These are phyloP conservation scores for Catocala fraxini DNA, from an alignment of 2,888 invertebrate species.

Conservation along the genomic window DNA sequence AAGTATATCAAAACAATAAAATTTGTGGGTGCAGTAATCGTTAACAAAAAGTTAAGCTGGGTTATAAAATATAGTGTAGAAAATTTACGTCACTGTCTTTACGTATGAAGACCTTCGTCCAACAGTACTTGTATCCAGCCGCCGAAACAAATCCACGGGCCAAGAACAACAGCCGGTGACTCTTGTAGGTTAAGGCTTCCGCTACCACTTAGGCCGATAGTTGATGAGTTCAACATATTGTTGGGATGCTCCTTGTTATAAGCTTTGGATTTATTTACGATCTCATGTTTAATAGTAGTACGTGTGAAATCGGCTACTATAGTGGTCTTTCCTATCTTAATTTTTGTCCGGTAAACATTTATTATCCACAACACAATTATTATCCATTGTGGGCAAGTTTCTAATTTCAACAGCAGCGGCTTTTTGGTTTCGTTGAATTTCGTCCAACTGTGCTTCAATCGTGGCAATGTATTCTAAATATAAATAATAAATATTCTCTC, in stretches of 20 bases:
- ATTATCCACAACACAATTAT: too few relatives aligned
- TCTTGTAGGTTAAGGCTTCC: not conserved
- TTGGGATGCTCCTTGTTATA: not conserved
- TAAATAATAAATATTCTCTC: too few relatives aligned
- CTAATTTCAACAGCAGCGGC: not conserved
- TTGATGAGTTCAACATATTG: not conserved
- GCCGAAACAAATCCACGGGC: not conserved
- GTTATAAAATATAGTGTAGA: too few relatives aligned
- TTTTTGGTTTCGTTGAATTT: not conserved
- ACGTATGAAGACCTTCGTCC: conserved; percentile 1
- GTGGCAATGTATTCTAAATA: not conserved
- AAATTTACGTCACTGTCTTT: not conserved
- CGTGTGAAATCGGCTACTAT: not conserved
- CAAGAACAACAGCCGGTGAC: not conserved
- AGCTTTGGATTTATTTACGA: not conserved
- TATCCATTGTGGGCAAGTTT: too few relatives aligned
- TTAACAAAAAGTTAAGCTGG: too few relatives aligned
- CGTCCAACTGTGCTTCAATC: not conserved
- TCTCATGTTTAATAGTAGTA: not conserved
- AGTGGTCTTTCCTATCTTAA: not conserved
- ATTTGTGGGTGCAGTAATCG: not conserved
- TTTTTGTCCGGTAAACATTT: not conserved
- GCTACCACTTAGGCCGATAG: not conserved
- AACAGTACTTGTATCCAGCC: not conserved
- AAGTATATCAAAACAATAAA: not conserved